Conservation (phyloP, 2,113 vertebrate genomes). For the Platichthys flesus region DNA sequence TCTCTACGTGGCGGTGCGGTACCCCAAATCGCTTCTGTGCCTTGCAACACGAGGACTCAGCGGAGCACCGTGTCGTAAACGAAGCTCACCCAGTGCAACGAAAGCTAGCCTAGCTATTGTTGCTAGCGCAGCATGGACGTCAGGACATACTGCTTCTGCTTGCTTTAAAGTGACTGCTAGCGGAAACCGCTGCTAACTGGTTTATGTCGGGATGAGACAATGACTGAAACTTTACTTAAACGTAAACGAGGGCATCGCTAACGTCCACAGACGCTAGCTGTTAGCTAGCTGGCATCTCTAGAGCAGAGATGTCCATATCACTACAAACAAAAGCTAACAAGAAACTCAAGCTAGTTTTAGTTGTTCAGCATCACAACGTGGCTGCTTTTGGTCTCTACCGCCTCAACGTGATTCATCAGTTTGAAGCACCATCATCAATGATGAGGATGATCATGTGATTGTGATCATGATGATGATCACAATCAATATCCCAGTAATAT, state of each 20-base stretch:
- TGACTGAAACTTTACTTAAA: not conserved
- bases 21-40: too few species aligned
- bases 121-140: conserved; percentile 14
- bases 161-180: rapidly evolving
- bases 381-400: too few species aligned
- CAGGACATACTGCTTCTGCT: not conserved
- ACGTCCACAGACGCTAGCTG: not conserved
- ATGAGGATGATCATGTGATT: too few species aligned
- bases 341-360: too few species aligned
- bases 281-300: not conserved
- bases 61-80: not conserved
- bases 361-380: too few species aligned
- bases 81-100: conserved; percentile 11
- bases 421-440: too few species aligned
- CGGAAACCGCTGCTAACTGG: not conserved
- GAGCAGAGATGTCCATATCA: too few species aligned
- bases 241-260: not conserved
- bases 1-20: conserved; percentile 6
- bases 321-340: too few species aligned
- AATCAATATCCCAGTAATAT: too few species aligned
- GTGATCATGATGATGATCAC: too few species aligned
- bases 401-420: too few species aligned
- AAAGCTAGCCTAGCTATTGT: conserved; percentile 64
- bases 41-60: rapidly evolving
- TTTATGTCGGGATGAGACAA: not conserved